Conservation (phyloP, 1,140 invertebrate species). For the Drosophila lini region DNA sequence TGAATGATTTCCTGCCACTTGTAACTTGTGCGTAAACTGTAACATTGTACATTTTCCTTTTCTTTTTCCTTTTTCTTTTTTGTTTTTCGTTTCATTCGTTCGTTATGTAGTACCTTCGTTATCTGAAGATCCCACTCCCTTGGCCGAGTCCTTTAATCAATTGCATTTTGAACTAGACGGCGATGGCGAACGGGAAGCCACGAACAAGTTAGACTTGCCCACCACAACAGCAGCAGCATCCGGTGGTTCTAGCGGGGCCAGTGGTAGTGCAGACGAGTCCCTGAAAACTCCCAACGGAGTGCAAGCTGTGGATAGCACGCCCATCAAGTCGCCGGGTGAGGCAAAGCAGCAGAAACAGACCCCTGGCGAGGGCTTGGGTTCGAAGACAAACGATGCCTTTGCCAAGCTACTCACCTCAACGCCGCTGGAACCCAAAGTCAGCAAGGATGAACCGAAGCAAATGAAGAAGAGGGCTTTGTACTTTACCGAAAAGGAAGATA, state of each 20-base stretch:
- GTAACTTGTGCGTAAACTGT: constrained; percentile 48
- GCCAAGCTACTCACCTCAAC: constrained; percentile 66
- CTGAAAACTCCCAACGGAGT: constrained; percentile 67
- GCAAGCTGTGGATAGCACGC: constrained; percentile 40
- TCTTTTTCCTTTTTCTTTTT: constrained; percentile 20
- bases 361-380: neutral
- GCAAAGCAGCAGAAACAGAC: constrained; percentile 9
- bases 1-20: constrained; percentile 44
- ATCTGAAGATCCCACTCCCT: constrained; percentile 84
- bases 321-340: constrained; percentile 35
- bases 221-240: constrained; percentile 12
- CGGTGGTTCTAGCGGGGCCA: constrained; percentile 12
- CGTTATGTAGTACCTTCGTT: constrained; percentile 81
- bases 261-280: constrained; percentile 49
- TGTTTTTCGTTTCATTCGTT: constrained; percentile 9
- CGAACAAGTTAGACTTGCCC: constrained; percentile 36
- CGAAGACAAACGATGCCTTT: constrained; percentile 36
- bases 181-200: constrained; percentile 53
- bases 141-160: constrained; percentile 83
- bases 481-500: constrained; percentile 53
- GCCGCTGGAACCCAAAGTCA: constrained; percentile 48
- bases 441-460: constrained; percentile 8
- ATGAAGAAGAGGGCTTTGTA: constrained; percentile 54
- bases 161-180: constrained; percentile 81
- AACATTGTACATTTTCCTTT: constrained; percentile 30